These are phyloP conservation scores for Nemoura dubitans DNA, from an alignment of 2,888 invertebrate genomes.

Conservation along the genomic window DNA sequence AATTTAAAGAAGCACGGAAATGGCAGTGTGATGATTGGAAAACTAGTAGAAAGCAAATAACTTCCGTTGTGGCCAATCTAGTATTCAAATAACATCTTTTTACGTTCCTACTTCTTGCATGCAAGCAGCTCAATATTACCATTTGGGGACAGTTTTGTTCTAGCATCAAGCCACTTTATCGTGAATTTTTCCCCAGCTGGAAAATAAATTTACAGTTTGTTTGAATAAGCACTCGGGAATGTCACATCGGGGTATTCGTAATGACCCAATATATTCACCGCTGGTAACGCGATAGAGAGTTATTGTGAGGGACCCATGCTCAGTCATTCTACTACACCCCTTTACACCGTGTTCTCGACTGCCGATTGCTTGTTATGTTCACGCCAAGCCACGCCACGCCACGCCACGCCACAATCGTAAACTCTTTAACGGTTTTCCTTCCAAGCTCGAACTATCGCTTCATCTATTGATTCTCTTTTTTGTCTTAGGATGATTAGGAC, in stretches of 20 bases:
- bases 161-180: conserved; percentile 7
- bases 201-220: conserved; percentile 14
- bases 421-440: background rate
- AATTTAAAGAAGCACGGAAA: background rate
- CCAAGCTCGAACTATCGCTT: background rate
- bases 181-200: background rate
- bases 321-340: background rate
- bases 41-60: background rate
- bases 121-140: background rate
- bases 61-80: background rate
- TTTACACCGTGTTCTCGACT: background rate
- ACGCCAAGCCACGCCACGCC: background rate
- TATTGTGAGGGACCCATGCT: background rate
- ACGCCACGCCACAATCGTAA: background rate
- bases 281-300: background rate
- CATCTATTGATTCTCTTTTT: background rate
- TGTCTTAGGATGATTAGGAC: background rate
- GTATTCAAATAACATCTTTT: background rate
- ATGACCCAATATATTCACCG: conserved; percentile 28
- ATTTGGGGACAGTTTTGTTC: conserved; percentile 27
- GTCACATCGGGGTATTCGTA: conserved; percentile 23
- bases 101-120: background rate
- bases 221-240: conserved; percentile 22
- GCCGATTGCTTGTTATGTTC: background rate
- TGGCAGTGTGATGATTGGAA: background rate